A percentile compares a stretch with the other conserved stretches of the same genome.
phyloP scores from a whole-genome alignment of 2,888 invertebrate species.

The Acronicta psi region DNA sequence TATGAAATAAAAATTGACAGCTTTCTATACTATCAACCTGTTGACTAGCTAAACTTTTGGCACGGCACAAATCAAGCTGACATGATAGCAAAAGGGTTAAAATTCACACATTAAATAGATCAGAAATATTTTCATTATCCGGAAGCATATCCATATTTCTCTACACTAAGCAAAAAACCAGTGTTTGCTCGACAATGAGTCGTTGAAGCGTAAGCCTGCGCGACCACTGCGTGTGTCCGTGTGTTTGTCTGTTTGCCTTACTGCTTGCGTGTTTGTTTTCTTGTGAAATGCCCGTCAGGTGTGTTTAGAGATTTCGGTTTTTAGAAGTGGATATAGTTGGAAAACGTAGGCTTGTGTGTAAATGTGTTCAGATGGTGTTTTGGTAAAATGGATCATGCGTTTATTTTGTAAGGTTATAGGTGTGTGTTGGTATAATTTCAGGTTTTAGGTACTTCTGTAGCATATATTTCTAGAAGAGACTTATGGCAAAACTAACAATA shows the following conservation, averaged over 20 bases:
- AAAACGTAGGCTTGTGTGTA: conserved; percentile 2
- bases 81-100: too few species aligned
- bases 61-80: too few species aligned
- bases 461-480: too few species aligned
- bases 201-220: conserved; percentile 77
- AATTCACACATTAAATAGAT: too few species aligned
- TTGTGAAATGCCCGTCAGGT: conserved; percentile 54
- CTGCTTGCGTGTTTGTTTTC: conserved; percentile 54
- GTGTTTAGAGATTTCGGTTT: conserved; percentile 46
- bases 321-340: conserved; percentile 32
- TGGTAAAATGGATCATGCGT: background rate
- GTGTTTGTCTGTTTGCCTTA: conserved; percentile 63
- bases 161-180: conserved; percentile 62
- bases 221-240: conserved; percentile 50
- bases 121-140: background rate
- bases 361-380: conserved; percentile 15
- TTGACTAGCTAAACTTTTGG: too few species aligned
- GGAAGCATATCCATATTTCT: conserved; percentile 63
- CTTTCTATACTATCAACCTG: too few species aligned
- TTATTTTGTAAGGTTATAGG: background rate
- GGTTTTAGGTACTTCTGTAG: too few species aligned
- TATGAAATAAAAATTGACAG: too few species aligned
- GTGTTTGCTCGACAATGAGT: conserved; percentile 75
- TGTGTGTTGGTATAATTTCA: too few species aligned
- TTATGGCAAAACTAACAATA: too few species aligned